These are phyloP conservation scores for Corynorhinus townsendii DNA, from an alignment of 2,113 vertebrate genomes.

Conservation along the genomic window DNA sequence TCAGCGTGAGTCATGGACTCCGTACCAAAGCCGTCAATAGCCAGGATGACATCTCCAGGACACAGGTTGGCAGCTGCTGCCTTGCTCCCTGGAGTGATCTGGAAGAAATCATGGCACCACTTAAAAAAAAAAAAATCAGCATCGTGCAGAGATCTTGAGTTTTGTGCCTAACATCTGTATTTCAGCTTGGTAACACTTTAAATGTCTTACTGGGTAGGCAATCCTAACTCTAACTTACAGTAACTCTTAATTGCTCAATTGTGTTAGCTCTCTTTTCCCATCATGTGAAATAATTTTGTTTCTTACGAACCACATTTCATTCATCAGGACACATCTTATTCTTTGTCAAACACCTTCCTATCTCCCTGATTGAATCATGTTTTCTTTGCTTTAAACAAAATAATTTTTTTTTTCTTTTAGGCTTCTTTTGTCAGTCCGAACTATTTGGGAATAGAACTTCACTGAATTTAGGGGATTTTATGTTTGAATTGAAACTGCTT, in stretches of 20 bases:
- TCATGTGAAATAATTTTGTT: neutral
- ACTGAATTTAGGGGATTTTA: neutral
- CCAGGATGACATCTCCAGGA: conserved; percentile 92
- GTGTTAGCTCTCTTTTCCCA: neutral
- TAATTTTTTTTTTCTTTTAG: neutral
- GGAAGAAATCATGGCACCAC: conserved; percentile 63
- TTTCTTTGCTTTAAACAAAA: conserved; percentile 19
- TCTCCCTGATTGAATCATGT: neutral
- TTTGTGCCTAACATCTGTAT: neutral
- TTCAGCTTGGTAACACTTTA: neutral
- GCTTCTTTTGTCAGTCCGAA: neutral
- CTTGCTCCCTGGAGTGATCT: conserved; percentile 97
- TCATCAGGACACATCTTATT: neutral
- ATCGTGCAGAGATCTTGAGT: neutral
- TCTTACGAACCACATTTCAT: neutral
- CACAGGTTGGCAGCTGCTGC: conserved; percentile 90
- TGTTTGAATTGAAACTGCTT: conserved; percentile 9
- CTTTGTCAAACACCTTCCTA: neutral
- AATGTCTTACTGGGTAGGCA: neutral
- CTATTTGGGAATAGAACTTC: neutral
- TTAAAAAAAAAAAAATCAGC: neutral
- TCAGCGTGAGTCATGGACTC: conserved; percentile 94
- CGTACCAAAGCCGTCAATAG: conserved; percentile 90
- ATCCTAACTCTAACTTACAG: neutral
- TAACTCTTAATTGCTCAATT: neutral